Evolutionary conservation across 1,140 invertebrate genomes (phyloP), one percentile per base, ranked within the genome.

Genomic region (Riptortus pedestris): DNA sequence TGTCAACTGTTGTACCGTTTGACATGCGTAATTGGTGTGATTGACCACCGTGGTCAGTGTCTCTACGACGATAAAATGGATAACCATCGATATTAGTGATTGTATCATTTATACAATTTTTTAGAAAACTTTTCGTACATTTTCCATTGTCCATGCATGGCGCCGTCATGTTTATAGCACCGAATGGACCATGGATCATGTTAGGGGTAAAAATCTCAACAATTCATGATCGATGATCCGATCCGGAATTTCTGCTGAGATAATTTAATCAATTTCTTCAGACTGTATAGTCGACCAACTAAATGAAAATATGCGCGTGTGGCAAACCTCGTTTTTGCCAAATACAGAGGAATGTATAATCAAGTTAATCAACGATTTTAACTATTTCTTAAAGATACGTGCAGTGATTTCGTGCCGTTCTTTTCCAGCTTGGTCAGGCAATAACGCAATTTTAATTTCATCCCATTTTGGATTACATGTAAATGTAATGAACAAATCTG

Each of bases 401-500:
- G n/a, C n/a, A n/a, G n/a, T n/a, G n/a, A n/a, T n/a, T n/a, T n/a
- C n/a, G n/a, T n/a, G n/a, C n/a, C n/a, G n/a, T n/a, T n/a, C n/a
- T n/a, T n/a, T n/a, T n/a, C n/a, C n/a, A n/a, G n/a, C n/a, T n/a
- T n/a, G n/a, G n/a, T n/a, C n/a, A n/a, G n/a, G n/a, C n/a, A n/a
- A n/a, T n/a, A n/a, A n/a, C n/a, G n/a, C n/a, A n/a, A n/a, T n/a
- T n/a, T n/a, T n/a, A n/a, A n/a, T n/a, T n/a, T 71, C 66, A 67
- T 60, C 67, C 79, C 79, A 83, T 55, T 74, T 66, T 69, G 75
- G 73, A 76, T 81, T 79, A 66, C 69, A 74, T 47, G 73, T 75
- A 62, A 71, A 69, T 55, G 75, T 79, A 62, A 78, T 73, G 69
- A 77, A 74, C 57, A 76, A 70, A 69, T 73, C 70, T 66, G 75